Evolutionary conservation across 2,888 invertebrate species (phyloP), one percentile per base, ranked within the genome.

Genomic region (Aspidiotus rigidus): DNA sequence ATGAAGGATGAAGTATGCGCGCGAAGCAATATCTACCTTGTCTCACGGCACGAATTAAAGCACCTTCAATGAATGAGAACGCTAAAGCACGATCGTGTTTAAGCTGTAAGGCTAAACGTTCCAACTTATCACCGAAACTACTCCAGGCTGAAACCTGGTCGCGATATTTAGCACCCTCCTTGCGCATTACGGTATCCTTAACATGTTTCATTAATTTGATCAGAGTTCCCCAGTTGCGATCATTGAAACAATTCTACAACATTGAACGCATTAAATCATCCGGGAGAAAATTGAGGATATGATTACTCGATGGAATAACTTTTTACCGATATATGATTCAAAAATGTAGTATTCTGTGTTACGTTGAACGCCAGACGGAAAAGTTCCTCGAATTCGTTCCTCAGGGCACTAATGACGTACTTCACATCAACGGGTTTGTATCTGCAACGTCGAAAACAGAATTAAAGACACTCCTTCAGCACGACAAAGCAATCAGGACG

Each of bases 391-490:
- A 94, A 98, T 75, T 93, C 89, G 53, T 85, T 84, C 74, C 86
- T 84, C 56, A 97, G 81, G 0, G 96, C 94, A 62, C 83, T 81
- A 40, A 98, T 84, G 0, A 95, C 82, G 75, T 87, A 87, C 75
- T 88, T 89, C 11, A 96, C 78, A 77, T 97, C 94, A 0, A 97
- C 92, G 0, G 99, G 99, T 78, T 97, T 98, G 77, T 91, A 85
- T n/a, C 73, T 83, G 1, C 28, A 74, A 77, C 69, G 64, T 62
- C 44, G 16, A 16, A 17, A 56, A 56, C n/a, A 7, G 7, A 56
- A 56, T 16, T 16, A 56, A 16, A 56, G 17, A 56, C 56, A 7
- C 10, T 28, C n/a, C 49, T 49, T 49, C 49, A 28, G 28, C 5
- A 40, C 39, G 6, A 17, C 6, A 2, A 16, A 57, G 11, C 39